A percentile compares a stretch with the other conserved stretches of the same genome.
These are phyloP conservation scores for Ctenosaura bakeri DNA, from an alignment of 2,797 vertebrate genomes.

Conservation along the genomic window DNA sequence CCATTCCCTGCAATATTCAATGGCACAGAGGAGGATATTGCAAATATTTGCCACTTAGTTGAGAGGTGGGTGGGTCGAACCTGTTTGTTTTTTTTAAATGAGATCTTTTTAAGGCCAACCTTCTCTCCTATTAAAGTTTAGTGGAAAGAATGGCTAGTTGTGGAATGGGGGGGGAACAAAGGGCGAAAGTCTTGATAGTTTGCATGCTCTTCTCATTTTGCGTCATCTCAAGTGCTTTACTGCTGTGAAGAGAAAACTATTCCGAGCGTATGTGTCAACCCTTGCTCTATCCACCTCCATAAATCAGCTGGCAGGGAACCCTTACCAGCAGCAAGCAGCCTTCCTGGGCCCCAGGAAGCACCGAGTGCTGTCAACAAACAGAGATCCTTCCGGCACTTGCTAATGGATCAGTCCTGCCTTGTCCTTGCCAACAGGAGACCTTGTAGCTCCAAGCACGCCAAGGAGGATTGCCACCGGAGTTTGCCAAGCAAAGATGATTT, in stretches of 20 bases:
- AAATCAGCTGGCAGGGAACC: conserved; percentile 41
- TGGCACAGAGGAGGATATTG: conserved; percentile 22
- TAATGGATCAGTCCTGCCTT: conserved; percentile 55
- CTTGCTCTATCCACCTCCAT: conserved; percentile 44
- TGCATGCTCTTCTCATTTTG: conserved; percentile 28
- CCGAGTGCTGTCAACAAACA: conserved; percentile 61
- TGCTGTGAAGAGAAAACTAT: conserved; percentile 14
- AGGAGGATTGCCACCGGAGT: conserved; percentile 54
- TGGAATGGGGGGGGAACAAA: neutral
- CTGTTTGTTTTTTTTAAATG: neutral
- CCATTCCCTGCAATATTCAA: neutral
- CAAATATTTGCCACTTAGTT: conserved; percentile 32
- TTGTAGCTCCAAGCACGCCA: conserved; percentile 38
- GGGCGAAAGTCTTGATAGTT: conserved; percentile 10
- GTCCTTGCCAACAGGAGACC: conserved; percentile 58
- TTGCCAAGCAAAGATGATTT: conserved; percentile 55
- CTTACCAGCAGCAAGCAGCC: conserved; percentile 38
- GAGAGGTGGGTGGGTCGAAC: conserved; percentile 40
- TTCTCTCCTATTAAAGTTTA: neutral
- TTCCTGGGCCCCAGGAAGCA: conserved; percentile 55
- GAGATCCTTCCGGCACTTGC: conserved; percentile 57
- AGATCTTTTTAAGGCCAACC: too few relatives aligned
- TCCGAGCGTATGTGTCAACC: conserved; percentile 22
- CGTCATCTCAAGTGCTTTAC: conserved; percentile 12
- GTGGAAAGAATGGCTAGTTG: conserved; percentile 8